phyloP scores from a whole-genome alignment of 1,140 invertebrate species.

The Platorchestia sp. region DNA sequence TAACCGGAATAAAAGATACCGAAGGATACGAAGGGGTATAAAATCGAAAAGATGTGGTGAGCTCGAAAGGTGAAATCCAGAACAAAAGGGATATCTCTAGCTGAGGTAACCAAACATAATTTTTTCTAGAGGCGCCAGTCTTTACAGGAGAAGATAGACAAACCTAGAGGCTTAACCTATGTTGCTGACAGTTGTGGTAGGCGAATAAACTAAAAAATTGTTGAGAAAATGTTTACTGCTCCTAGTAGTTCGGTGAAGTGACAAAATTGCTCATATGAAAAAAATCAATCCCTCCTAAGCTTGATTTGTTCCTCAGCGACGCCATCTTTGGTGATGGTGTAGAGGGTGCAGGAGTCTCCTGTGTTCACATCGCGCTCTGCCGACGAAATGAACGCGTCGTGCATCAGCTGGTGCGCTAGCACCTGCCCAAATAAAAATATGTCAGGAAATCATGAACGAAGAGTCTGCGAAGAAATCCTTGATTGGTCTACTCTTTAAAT shows the following conservation, averaged over 20 bases:
- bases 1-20: no score
- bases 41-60: no score
- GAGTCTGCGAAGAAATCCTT: no score
- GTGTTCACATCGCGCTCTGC: constrained; percentile 97
- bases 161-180: no score
- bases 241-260: not conserved
- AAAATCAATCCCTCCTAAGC: constrained; percentile 69
- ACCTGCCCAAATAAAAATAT: constrained; percentile 74
- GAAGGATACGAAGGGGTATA: no score
- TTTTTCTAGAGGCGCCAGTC: no score
- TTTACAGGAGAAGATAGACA: no score
- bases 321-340: constrained; percentile 92
- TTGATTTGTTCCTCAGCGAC: constrained; percentile 73
- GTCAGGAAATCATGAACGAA: not conserved
- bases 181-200: no score
- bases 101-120: no score
- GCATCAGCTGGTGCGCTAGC: constrained; percentile 86
- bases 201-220: not conserved
- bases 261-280: not conserved
- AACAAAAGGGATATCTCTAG: no score
- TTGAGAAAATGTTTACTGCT: not conserved
- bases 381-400: constrained; percentile 96
- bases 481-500: no score
- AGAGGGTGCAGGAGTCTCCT: constrained; percentile 91
- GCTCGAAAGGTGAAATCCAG: no score